phyloP scores from a whole-genome alignment of 2,888 invertebrate genomes.

The Iphiclides podalirius region DNA sequence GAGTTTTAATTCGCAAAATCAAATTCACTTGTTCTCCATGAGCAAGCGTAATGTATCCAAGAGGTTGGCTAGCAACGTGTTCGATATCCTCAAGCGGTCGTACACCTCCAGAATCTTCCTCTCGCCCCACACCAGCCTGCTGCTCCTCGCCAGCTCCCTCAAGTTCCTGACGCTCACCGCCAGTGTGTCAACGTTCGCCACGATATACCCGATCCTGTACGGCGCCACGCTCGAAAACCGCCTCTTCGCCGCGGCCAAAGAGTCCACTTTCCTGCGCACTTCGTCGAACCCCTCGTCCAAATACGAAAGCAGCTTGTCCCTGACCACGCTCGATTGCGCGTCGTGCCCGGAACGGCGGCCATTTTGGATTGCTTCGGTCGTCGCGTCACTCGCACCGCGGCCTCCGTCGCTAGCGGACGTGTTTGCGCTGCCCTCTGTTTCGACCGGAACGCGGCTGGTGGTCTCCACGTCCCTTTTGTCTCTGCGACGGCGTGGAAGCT shows the following conservation, averaged over 20 bases:
- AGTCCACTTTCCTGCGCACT: neutral
- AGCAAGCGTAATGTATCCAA: constrained; percentile 34
- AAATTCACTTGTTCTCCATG: constrained; percentile 9
- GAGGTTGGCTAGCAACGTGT: constrained; percentile 29
- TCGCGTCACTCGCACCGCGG: neutral
- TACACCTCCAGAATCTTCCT: constrained; percentile 39
- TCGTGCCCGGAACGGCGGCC: neutral
- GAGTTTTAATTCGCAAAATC: neutral
- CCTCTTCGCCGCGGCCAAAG: neutral
- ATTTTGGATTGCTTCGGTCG: neutral
- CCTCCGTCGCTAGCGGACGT: neutral
- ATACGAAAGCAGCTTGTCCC: neutral
- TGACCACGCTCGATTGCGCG: neutral
- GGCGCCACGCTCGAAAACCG: constrained; percentile 26
- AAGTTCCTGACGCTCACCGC: constrained; percentile 39
- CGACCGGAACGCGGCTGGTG: neutral
- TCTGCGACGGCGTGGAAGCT: neutral
- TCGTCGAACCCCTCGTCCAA: neutral
- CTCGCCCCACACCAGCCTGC: constrained; percentile 37
- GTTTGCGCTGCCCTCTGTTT: neutral
- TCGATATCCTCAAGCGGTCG: constrained; percentile 37
- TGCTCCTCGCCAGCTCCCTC: constrained; percentile 33
- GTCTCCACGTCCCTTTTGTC: neutral
- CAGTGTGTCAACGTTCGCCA: constrained; percentile 47
- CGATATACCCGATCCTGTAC: constrained; percentile 47